Conservation (phyloP, 2,888 invertebrate species). For the Galeopsomyia nigrocyanea region DNA sequence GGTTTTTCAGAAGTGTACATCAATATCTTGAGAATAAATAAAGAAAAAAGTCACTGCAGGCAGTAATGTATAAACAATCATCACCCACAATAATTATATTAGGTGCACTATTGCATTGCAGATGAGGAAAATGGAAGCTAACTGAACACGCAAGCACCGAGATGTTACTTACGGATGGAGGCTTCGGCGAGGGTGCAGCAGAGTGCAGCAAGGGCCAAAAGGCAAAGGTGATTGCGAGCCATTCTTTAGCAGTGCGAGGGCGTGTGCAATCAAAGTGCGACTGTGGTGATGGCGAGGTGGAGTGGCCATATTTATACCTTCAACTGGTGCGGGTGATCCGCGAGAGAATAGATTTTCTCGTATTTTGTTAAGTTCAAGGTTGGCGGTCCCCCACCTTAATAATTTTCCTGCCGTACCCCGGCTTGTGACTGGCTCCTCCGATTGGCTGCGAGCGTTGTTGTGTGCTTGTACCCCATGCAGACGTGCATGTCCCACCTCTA, state of each 20-base stretch:
- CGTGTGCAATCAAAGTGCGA: not conserved
- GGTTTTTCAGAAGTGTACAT: no score
- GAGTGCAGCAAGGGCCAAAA: conserved; percentile 29
- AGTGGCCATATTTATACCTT: conserved; percentile 58
- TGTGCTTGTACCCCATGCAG: no score
- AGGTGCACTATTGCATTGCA: no score
- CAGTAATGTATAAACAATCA: no score
- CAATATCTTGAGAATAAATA: no score
- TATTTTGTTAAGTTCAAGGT: conserved; percentile 57
- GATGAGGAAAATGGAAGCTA: no score
- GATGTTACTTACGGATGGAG: conserved; percentile 57
- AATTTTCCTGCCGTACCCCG: no score
- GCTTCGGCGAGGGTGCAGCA: conserved; percentile 44
- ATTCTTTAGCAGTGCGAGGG: not conserved
- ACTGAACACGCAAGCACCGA: not conserved
- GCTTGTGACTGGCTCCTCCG: no score
- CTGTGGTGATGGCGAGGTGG: conserved; percentile 17
- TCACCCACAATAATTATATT: no score
- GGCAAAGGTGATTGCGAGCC: conserved; percentile 1
- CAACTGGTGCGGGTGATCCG: conserved; percentile 37
- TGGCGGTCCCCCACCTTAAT: conserved; percentile 18
- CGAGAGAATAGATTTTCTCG: conserved; percentile 51
- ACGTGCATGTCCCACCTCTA: no score
- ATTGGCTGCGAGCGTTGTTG: no score
- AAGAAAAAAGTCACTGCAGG: no score